A percentile compares a stretch with the other conserved stretches of the same genome.
Evolutionary conservation across 1,140 invertebrate genomes (phyloP).

Genomic region (Protaetia brevitarsis): DNA sequence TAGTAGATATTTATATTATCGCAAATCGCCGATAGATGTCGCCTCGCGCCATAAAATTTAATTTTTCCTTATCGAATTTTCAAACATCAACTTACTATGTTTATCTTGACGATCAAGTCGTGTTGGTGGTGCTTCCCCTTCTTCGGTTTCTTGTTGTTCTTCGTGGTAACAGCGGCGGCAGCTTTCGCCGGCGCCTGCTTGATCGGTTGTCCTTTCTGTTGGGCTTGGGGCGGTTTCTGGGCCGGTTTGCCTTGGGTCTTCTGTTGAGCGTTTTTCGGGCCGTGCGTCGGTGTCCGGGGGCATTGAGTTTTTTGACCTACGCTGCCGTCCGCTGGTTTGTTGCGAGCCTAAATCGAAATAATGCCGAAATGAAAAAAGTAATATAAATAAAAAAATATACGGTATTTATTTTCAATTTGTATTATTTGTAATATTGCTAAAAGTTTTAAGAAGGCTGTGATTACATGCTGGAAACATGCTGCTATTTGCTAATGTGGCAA

Average conservation of each 20-base stretch:
- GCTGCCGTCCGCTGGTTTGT: constrained; percentile 74
- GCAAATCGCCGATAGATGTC: not conserved
- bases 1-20: too few species aligned
- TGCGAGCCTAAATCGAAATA: constrained; percentile 61
- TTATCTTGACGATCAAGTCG: constrained; percentile 77
- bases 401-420: too few species aligned
- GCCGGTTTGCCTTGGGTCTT: constrained; percentile 56
- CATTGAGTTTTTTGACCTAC: constrained; percentile 61
- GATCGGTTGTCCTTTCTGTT: constrained; percentile 52
- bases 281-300: constrained; percentile 56
- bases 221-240: constrained; percentile 51
- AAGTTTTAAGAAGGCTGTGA: too few species aligned
- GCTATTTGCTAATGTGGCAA: too few species aligned
- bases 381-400: too few species aligned
- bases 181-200: constrained; percentile 56
- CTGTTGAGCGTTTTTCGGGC: constrained; percentile 52
- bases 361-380: not conserved
- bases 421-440: too few species aligned
- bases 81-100: constrained; percentile 67
- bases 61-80: not conserved
- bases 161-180: constrained; percentile 55
- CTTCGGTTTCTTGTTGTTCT: constrained; percentile 70
- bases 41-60: not conserved
- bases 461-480: too few species aligned
- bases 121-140: constrained; percentile 77